phyloP scores from a whole-genome alignment of 1,140 invertebrate genomes.

The Dreissena polymorpha region DNA sequence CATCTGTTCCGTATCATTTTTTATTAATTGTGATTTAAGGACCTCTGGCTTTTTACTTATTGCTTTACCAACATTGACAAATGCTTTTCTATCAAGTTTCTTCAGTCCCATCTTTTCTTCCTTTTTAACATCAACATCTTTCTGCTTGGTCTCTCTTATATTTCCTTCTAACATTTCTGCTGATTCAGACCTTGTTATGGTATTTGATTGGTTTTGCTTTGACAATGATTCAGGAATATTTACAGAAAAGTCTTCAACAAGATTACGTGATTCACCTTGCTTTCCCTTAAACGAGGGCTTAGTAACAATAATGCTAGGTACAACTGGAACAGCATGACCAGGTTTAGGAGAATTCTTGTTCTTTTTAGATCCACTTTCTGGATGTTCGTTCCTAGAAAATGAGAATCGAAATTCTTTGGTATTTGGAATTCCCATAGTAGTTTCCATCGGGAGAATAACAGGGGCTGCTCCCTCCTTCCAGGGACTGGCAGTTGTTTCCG shows the following conservation, averaged over 20 bases:
- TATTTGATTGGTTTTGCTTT: too few species aligned
- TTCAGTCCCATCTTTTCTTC: constrained; percentile 6
- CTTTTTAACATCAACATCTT: neutral
- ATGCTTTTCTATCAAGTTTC: constrained; percentile 29
- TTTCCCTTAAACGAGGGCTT: neutral
- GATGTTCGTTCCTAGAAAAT: constrained; percentile 17
- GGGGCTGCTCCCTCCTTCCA: constrained; percentile 50
- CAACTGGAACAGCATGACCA: constrained; percentile 37
- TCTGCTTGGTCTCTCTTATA: neutral
- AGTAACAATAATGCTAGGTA: constrained; percentile 16
- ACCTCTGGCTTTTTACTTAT: neutral
- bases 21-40: neutral
- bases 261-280: neutral
- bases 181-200: neutral
- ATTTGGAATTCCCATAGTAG: constrained; percentile 49
- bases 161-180: neutral
- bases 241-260: neutral
- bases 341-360: constrained; percentile 19
- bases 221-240: neutral
- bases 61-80: constrained; percentile 43
- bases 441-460: constrained; percentile 63
- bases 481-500: constrained; percentile 1
- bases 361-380: constrained; percentile 20
- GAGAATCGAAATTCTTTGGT: neutral
- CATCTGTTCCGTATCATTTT: neutral